These are phyloP conservation scores for Spodoptera frugiperda DNA, from an alignment of 1,140 invertebrate species.

Conservation along the genomic window DNA sequence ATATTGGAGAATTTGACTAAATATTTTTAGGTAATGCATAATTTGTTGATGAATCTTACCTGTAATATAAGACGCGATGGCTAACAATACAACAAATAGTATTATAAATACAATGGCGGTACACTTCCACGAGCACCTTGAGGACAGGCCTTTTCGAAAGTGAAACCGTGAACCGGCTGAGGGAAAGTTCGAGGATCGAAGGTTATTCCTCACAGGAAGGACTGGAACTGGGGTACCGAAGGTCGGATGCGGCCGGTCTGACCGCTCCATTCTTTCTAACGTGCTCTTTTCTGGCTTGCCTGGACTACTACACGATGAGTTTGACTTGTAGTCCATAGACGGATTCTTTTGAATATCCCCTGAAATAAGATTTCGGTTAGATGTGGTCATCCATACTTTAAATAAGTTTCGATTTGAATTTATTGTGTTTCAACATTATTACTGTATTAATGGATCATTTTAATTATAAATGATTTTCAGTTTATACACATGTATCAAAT, in stretches of 20 bases:
- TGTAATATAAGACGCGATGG: slow-evolving; percentile 95
- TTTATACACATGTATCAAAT: no score
- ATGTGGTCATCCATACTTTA: neutral
- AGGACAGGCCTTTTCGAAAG: slow-evolving; percentile 95
- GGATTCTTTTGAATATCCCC: slow-evolving; percentile 95
- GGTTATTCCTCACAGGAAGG: slow-evolving; percentile 91
- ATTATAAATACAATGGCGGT: slow-evolving; percentile 95
- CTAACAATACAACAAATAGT: slow-evolving; percentile 92
- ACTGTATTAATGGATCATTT: no score
- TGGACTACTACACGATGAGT: slow-evolving; percentile 93
- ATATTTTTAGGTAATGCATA: no score
- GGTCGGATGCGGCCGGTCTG: slow-evolving; percentile 83
- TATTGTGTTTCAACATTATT: no score
- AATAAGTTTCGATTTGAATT: no score
- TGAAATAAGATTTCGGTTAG: slow-evolving; percentile 57
- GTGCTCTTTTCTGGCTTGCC: slow-evolving; percentile 86
- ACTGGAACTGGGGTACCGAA: slow-evolving; percentile 90
- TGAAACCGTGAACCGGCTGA: slow-evolving; percentile 90
- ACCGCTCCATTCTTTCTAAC: slow-evolving; percentile 81
- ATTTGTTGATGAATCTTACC: slow-evolving; percentile 84
- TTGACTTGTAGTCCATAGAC: slow-evolving; percentile 95
- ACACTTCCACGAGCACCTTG: slow-evolving; percentile 96
- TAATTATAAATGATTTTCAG: no score
- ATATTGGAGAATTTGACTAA: neutral
- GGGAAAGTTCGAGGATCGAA: slow-evolving; percentile 89